phyloP scores from a whole-genome alignment of 2,113 vertebrate genomes.

The Sebastes schlegelii region DNA sequence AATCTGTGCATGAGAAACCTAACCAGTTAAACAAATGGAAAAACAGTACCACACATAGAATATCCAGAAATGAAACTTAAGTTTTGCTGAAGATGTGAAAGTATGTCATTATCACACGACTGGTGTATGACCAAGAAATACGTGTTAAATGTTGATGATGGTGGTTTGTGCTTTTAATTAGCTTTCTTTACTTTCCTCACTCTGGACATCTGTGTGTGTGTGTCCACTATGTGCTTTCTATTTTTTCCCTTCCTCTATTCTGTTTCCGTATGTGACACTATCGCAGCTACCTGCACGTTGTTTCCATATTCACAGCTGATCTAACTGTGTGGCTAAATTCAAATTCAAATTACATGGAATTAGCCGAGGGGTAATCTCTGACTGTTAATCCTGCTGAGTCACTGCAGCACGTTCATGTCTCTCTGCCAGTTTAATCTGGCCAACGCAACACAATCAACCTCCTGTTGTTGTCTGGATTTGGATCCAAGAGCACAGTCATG shows the following conservation, averaged over 20 bases:
- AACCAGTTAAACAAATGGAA: background rate
- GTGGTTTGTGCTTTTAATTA: no score
- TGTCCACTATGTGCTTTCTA: background rate
- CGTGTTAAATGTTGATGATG: no score
- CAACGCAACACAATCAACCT: background rate
- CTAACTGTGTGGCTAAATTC: background rate
- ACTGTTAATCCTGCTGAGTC: conserved; percentile 35
- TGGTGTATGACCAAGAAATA: no score
- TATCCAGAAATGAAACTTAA: background rate
- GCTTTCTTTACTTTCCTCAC: background rate
- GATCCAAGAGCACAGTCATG: background rate
- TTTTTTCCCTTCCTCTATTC: background rate
- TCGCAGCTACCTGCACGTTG: background rate
- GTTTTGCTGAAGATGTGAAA: no score
- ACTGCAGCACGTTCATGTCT: conserved; percentile 3
- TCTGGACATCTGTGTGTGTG: background rate
- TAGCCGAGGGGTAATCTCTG: background rate
- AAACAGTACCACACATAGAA: background rate
- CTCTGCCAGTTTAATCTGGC: background rate
- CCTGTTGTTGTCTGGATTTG: background rate
- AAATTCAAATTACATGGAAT: background rate
- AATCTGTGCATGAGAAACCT: background rate
- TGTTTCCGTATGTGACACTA: background rate
- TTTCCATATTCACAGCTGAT: background rate
- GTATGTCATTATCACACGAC: no score